Base-by-base conservation (phyloP, 2,113 vertebrate genomes). In the Orientallactaga bullata region DNA sequence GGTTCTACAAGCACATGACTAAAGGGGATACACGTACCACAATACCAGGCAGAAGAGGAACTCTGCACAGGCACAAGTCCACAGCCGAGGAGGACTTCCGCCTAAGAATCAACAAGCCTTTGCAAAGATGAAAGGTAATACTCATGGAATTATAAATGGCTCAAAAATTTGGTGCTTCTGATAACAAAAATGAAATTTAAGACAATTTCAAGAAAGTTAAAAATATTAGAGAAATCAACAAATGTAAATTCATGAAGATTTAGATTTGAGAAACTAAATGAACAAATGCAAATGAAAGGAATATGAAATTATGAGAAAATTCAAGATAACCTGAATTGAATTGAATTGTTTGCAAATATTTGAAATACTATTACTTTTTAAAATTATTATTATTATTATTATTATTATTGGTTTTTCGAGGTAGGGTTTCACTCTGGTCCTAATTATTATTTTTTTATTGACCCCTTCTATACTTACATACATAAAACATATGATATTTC, bases 271-370 rank as follows among this genome's bases (percentile, higher is more conserved):
- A 65, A 93, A 82, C 79, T 82, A 39, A 74, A 69, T 35, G 17
- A 72, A 3, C 7, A 32, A 30, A 69, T 30, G 17, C 32, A 3
- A 42, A 63, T 86, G 65, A 58, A 78, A 12, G 51, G 60, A 23
- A 37, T 73, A 15, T 17, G 61, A 79, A 23, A 30, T 28, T 3
- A 73, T 63, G 42, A 66, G 58, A 69, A 65, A 63, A 23, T 83
- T 88, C 32, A 88, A 76, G 8, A 2, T 78, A 37, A 68, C 23
- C 74, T 73, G 1, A 89, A 72, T 65, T 73, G 39, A 77, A 24
- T n/a, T n/a, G 32, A 21, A 85, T 30, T 88, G 61, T 32, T 86
- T 95, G 86, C 76, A 91, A 65, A 78, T 73, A 73, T 86, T 89
- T 60, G 47, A 83, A 84, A 71, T 83, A 32, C 26, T 86, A 24